Conservation (phyloP, 1,140 invertebrate species). For the Asbolus verrucosus region DNA sequence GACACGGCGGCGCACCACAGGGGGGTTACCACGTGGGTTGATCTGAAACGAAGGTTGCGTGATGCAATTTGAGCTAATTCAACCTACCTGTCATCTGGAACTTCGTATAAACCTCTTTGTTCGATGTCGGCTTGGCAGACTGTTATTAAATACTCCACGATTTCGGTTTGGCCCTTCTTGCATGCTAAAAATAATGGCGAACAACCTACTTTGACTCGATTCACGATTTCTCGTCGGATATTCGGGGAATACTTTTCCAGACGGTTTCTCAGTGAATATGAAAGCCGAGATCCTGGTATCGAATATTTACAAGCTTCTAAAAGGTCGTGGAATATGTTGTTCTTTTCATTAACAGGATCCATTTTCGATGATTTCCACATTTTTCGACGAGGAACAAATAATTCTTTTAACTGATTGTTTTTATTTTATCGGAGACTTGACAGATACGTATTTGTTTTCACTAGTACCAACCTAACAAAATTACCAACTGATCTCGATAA, state of each 20-base stretch:
- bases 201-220: conserved; percentile 78
- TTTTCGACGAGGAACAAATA: conserved; percentile 27
- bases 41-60: conserved; percentile 62
- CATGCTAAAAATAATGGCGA: conserved; percentile 89
- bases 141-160: conserved; percentile 89
- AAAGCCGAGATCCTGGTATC: conserved; percentile 76
- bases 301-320: conserved; percentile 76
- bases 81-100: conserved; percentile 71
- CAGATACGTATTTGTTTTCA: not conserved
- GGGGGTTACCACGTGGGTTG: conserved; percentile 86
- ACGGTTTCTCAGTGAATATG: conserved; percentile 72
- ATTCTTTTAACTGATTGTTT: conserved; percentile 21
- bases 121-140: conserved; percentile 87
- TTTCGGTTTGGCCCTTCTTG: conserved; percentile 85
- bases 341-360: conserved; percentile 68
- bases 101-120: conserved; percentile 83
- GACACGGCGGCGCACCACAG: conserved; percentile 94
- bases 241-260: conserved; percentile 73
- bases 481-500: too few species aligned
- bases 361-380: conserved; percentile 63
- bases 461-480: conserved; percentile 4
- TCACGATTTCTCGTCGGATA: conserved; percentile 74
- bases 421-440: conserved; percentile 29
- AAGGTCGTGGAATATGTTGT: conserved; percentile 75
- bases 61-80: not conserved